A percentile compares a stretch with the other conserved stretches of the same genome.
These are phyloP conservation scores for Isichthys henryi DNA, from an alignment of 2,113 vertebrate species.

Conservation along the genomic window DNA sequence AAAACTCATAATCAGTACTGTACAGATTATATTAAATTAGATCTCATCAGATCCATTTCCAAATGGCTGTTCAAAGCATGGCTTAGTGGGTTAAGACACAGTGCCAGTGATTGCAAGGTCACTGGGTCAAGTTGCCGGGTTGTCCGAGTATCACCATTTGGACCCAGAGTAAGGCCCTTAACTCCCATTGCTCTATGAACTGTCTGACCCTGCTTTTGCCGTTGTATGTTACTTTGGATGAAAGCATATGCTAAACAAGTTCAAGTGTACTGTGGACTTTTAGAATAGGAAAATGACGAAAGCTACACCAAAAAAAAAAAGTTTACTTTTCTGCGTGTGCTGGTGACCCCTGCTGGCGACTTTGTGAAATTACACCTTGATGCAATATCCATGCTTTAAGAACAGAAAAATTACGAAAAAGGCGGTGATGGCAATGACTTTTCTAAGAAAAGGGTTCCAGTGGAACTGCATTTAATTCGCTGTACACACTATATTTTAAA, in stretches of 20 bases:
- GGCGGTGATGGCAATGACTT: not conserved
- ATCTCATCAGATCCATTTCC: not conserved
- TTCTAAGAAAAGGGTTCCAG: not conserved
- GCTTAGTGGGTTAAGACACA: not conserved
- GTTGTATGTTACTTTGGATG: not conserved
- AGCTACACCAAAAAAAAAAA: not conserved
- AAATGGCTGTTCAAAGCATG: not conserved
- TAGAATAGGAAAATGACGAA: not conserved
- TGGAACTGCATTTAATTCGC: not conserved
- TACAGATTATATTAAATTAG: not conserved
- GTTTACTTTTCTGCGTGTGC: not conserved
- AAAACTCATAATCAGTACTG: not conserved
- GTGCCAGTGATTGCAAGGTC: not conserved
- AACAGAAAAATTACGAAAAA: not conserved
- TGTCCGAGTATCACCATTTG: too few relatives aligned
- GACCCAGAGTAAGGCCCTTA: not conserved
- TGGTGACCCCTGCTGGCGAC: conserved; percentile 1
- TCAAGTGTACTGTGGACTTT: not conserved
- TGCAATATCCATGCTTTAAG: not conserved
- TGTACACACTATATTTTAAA: not conserved
- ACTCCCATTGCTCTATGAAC: not conserved
- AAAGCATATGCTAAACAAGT: not conserved
- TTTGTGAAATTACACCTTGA: not conserved
- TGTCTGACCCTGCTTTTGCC: not conserved
- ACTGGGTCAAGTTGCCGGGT: too few relatives aligned